Evolutionary conservation across 2,113 vertebrate genomes (phyloP), one percentile per base, ranked within the genome.

Genomic region (Struthio camelus): DNA sequence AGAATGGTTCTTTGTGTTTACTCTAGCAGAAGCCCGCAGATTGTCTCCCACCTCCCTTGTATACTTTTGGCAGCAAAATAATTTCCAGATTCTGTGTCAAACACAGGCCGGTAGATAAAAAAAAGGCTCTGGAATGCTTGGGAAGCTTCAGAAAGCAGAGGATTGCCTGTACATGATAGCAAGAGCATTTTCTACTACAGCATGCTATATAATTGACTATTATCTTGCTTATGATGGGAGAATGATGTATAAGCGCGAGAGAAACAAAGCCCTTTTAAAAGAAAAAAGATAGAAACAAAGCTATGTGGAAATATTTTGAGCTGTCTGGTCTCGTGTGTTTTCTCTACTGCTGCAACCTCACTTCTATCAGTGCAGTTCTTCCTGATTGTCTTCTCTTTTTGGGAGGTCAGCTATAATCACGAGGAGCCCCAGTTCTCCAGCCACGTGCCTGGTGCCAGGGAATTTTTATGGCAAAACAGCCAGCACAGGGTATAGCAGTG

Each of bases 1-100:
- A 96, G 96, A 97, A 97, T 83, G 82, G 80, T 85, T 96, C 97
- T 97, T 96, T 97, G 94, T 98, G 97, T 97, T 98, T 98, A 94
- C 95, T 97, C 95, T 96, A 96, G 96, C 93, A 96, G 93, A 96
- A 97, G 90, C 94, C 42, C 90, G 93, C 92, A 44, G 91, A 80
- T 90, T 96, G 88, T 89, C 75, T 87, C 85, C 95, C 80, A 94
- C 69, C 73, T 95, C 93, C 54, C 86, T 84, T 82, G 83, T 90
- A 82, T 89, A 73, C 73, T 96, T 95, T 97, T 97, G 98, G 95
- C 97, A 97, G 96, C 80, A 87, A 96, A 98, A 97, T 96, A 95
- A 96, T 96, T 97, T 97, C 95, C 97, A 97, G 97, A 97, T 93
- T 96, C 84, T 96, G 89, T 93, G 93, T 97, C 96, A 94, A 94